Percentiles rank a stretch among this genome's conserved stretches.
phyloP scores from a whole-genome alignment of 2,888 invertebrate genomes.

The Lepidochitona cinerea region DNA sequence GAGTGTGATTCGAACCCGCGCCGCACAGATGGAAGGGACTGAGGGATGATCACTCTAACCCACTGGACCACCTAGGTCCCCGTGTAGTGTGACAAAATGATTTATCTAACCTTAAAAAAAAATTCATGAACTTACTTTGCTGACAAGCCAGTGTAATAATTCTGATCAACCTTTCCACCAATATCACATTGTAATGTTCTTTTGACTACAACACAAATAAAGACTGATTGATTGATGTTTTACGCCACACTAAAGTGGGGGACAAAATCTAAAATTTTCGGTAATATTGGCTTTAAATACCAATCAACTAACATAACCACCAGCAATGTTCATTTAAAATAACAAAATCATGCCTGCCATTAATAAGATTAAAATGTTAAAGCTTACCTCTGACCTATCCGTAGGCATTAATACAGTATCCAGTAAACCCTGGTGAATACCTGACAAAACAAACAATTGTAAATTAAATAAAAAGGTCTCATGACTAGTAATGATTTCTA shows the following conservation, averaged over 20 bases:
- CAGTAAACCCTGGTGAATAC: conserved; percentile 85
- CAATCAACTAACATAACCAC: neutral
- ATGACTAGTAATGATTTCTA: too few species aligned
- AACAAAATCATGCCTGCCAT: too few species aligned
- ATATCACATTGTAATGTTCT: conserved; percentile 83
- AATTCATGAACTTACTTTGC: conserved; percentile 83
- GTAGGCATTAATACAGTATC: conserved; percentile 83
- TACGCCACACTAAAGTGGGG: neutral
- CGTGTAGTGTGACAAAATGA: too few species aligned
- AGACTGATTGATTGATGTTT: neutral
- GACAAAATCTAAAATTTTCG: neutral
- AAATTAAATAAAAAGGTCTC: too few species aligned
- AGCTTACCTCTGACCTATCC: conserved; percentile 69
- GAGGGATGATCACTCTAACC: too few species aligned
- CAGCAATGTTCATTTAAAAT: too few species aligned
- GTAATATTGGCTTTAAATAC: neutral
- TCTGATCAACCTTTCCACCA: conserved; percentile 87
- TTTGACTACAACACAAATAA: conserved; percentile 69
- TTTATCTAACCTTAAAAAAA: too few species aligned
- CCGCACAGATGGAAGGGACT: too few species aligned
- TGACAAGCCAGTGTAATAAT: conserved; percentile 90
- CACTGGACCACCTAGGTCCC: too few species aligned
- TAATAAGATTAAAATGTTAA: too few species aligned
- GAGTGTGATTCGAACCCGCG: too few species aligned
- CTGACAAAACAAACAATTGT: too few species aligned